Evolutionary conservation across 2,888 invertebrate species (phyloP).

Genomic region (Noctua comes): DNA sequence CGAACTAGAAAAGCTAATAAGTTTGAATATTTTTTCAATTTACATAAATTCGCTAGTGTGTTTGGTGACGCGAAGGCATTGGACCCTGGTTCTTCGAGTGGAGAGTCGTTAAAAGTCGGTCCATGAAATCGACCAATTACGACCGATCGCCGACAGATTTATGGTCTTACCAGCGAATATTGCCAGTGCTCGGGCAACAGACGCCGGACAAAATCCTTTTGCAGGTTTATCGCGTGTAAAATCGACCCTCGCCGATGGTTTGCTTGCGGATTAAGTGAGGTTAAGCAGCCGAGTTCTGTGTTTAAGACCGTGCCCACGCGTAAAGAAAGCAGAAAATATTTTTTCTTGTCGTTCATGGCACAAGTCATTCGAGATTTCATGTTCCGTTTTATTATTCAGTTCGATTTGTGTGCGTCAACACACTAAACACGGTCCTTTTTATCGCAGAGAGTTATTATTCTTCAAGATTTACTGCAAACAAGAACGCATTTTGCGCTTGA

Average conservation of each 20-base stretch:
- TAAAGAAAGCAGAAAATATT: constrained; percentile 66
- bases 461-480: constrained; percentile 32
- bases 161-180: constrained; percentile 64
- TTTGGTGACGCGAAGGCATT: constrained; percentile 45
- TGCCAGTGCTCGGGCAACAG: constrained; percentile 62
- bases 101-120: constrained; percentile 78
- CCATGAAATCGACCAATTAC: constrained; percentile 79
- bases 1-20: too few relatives aligned
- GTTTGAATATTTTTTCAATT: too few relatives aligned
- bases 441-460: constrained; percentile 31
- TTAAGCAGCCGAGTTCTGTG: constrained; percentile 73
- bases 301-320: constrained; percentile 66
- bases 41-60: constrained; percentile 69
- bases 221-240: constrained; percentile 82
- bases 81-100: constrained; percentile 62
- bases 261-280: constrained; percentile 78
- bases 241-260: constrained; percentile 77
- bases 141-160: constrained; percentile 77
- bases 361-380: constrained; percentile 60
- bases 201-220: constrained; percentile 76
- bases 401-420: constrained; percentile 44
- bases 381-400: constrained; percentile 57
- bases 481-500: constrained; percentile 15
- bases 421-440: constrained; percentile 33
- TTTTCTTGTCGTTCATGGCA: constrained; percentile 60